These are phyloP conservation scores for Plagodis dolabraria DNA, from an alignment of 2,888 invertebrate species.

Conservation along the genomic window DNA sequence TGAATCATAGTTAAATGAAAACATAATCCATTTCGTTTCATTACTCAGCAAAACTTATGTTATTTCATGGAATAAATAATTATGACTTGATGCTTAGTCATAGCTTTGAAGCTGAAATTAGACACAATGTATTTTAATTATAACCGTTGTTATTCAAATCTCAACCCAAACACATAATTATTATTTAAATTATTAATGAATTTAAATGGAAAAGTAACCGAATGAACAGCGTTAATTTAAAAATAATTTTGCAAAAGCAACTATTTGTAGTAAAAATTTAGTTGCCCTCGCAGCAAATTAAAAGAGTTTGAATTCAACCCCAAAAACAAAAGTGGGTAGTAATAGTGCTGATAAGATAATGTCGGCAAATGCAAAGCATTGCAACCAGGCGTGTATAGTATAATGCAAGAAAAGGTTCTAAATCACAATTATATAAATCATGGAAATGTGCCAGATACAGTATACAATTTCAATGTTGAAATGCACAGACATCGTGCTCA, in stretches of 20 bases:
- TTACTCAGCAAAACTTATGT: constrained; percentile 28
- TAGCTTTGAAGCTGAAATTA: constrained; percentile 35
- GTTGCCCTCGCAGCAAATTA: constrained; percentile 36
- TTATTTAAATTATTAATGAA: constrained; percentile 24
- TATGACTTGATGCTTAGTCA: constrained; percentile 33
- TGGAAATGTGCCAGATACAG: constrained; percentile 47
- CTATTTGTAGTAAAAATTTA: constrained; percentile 7
- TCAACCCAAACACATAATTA: constrained; percentile 51
- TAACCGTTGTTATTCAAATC: constrained; percentile 57
- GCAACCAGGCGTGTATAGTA: constrained; percentile 78
- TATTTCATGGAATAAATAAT: constrained; percentile 21
- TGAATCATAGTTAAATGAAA: constrained; percentile 27
- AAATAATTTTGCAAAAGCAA: constrained; percentile 34
- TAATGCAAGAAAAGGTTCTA: constrained; percentile 50
- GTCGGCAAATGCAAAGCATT: constrained; percentile 81
- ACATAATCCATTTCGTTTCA: constrained; percentile 9
- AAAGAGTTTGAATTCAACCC: constrained; percentile 32
- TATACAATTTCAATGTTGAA: constrained; percentile 36
- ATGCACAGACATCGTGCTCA: constrained; percentile 69
- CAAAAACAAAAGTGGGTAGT: constrained; percentile 19
- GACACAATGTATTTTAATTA: constrained; percentile 34
- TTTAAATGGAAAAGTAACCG: constrained; percentile 8
- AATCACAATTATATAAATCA: constrained; percentile 56
- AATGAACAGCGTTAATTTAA: constrained; percentile 7
- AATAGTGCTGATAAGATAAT: constrained; percentile 48